phyloP scores from a whole-genome alignment of 1,140 invertebrate species.

The Campoletis sonorensis region DNA sequence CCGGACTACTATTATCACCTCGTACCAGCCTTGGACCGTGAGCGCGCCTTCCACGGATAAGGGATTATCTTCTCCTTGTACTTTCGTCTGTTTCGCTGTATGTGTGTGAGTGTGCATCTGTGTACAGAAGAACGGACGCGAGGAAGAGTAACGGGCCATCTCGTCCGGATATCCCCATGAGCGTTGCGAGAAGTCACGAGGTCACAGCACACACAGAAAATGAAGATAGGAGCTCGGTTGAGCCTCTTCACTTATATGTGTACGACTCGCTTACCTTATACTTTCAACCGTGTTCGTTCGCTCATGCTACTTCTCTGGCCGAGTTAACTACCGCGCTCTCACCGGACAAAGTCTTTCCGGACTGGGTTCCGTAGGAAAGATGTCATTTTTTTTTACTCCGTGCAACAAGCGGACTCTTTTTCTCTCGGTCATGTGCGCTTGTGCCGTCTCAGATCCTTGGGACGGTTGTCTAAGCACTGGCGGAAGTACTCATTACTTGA shows the following conservation, averaged over 20 bases:
- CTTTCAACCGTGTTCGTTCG: not conserved
- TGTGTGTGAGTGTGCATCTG: not conserved
- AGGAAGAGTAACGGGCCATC: slow-evolving; percentile 39
- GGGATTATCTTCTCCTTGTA: slow-evolving; percentile 35
- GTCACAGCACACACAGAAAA: slow-evolving; percentile 1
- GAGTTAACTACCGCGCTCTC: slow-evolving; percentile 41
- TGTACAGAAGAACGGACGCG: not conserved
- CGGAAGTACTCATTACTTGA: too few relatives aligned
- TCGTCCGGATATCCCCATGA: slow-evolving; percentile 36
- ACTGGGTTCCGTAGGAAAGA: slow-evolving; percentile 5
- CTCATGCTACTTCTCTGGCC: slow-evolving; percentile 9
- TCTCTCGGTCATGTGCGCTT: too few relatives aligned
- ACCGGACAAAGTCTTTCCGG: slow-evolving; percentile 34
- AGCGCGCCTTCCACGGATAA: slow-evolving; percentile 30
- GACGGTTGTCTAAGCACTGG: too few relatives aligned
- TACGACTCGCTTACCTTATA: not conserved
- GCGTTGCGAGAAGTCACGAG: slow-evolving; percentile 15
- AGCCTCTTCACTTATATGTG: slow-evolving; percentile 1
- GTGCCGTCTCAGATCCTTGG: too few relatives aligned
- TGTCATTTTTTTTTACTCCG: slow-evolving; percentile 1
- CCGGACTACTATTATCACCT: slow-evolving; percentile 36
- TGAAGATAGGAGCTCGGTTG: not conserved
- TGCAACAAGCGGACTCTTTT: not conserved
- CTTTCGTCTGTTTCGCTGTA: not conserved
- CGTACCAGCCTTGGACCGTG: slow-evolving; percentile 15